phyloP scores from a whole-genome alignment of 1,140 invertebrate genomes.

The Lasaia peninsularis region DNA sequence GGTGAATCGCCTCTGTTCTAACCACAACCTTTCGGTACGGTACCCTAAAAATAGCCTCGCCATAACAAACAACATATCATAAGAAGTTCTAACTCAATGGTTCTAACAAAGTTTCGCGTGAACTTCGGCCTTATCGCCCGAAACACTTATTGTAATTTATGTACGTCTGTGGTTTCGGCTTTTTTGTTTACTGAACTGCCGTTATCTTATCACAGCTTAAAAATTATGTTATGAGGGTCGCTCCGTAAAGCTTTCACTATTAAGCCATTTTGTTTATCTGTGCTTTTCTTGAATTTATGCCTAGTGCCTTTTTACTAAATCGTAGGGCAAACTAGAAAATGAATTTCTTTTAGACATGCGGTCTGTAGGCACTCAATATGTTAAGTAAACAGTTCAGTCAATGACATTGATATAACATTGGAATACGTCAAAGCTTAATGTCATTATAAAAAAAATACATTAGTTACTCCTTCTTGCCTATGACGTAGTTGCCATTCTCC shows the following conservation, averaged over 20 bases:
- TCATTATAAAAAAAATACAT: too few species aligned
- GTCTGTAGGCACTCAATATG: too few species aligned
- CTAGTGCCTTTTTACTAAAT: too few species aligned
- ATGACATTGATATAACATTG: too few species aligned
- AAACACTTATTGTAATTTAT: conserved; percentile 13
- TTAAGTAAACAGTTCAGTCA: too few species aligned
- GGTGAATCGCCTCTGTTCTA: too few species aligned
- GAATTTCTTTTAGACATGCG: too few species aligned
- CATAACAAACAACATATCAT: conserved; percentile 1
- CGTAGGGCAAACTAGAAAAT: too few species aligned
- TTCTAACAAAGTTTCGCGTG: conserved; percentile 5
- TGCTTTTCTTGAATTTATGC: not conserved
- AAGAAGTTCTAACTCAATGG: not conserved
- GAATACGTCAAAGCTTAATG: too few species aligned
- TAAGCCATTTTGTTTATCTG: not conserved
- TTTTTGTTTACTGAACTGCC: conserved; percentile 5
- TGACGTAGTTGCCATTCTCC: too few species aligned
- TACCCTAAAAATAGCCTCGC: not conserved
- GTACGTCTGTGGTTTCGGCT: conserved; percentile 2
- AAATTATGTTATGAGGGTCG: conserved; percentile 1
- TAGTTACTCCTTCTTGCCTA: too few species aligned
- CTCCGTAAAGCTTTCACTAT: not conserved
- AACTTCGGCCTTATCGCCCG: not conserved
- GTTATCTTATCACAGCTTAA: conserved; percentile 6
- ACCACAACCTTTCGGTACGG: too few species aligned